Evolutionary conservation across 1,140 invertebrate genomes (phyloP), one percentile per base, ranked within the genome.

Genomic region (Cydia pomonella): DNA sequence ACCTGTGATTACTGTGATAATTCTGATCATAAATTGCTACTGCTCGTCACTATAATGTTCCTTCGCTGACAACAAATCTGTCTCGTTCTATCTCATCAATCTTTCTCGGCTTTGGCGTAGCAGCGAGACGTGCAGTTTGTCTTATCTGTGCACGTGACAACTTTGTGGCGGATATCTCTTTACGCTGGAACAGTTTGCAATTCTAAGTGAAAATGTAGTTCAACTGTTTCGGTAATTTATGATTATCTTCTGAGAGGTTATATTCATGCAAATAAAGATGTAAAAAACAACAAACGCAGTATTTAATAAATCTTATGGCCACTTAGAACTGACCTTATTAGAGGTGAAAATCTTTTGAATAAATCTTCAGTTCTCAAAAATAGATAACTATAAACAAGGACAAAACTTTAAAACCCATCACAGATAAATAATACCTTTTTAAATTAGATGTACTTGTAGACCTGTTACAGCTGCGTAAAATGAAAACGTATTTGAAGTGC

Each of bases 401-500:
- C 10, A 3, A 16, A 13, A 44, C 16, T 3, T 12, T 44, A 3
- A 44, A 16, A 16, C 13, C 7, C 12, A 41, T 44, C 2, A 12
- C 13, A 44, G 41, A 16, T 44, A 16, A 12, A 44, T 9, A 44
- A 44, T n/a, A n/a, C n/a, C 3, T 44, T 44, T 16, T 44, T 44
- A 41, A 41, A n/a, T 50, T 50, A 50, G 16, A 50, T 50, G 16
- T 50, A 50, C 47, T 50, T n/a, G 2, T 27, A 18, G 27, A 53
- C 80, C 79, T 82, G 83, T 81, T 84, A 85, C 75, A 80, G 66
- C 50, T 77, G 72, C 66, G 64, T 77, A 84, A 86, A 84, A 85
- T 82, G 81, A 84, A 82, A 86, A 86, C 75, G 83, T 81, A 76
- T 73, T 84, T 84, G 82, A 86, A 86, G 83, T 82, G 80, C 74